Evolutionary conservation across 2,888 invertebrate genomes (phyloP), one percentile per base, ranked within the genome.

Genomic region (Hirtodrosophila duncani): DNA sequence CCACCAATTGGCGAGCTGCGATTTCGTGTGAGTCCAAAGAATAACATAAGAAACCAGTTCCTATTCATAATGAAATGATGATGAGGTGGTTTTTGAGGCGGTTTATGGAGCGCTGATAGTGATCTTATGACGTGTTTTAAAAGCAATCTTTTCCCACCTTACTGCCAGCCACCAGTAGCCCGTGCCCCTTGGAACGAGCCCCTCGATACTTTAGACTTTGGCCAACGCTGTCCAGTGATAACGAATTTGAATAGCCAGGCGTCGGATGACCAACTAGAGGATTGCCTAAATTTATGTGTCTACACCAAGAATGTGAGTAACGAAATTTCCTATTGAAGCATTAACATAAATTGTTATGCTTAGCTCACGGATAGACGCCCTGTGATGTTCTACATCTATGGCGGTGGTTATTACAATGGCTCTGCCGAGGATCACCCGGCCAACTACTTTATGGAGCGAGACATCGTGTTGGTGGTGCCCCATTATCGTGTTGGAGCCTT

Each of bases 401-500:
- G 88, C 0, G 88, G 88, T 6, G 87, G 84, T 11, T 87, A 85
- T 53, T 81, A 83, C 42, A 84, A 85, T 63, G 87, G 88, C 16
- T 82, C 85, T 1, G 67, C 87, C 3, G 52, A 69, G 9, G 78
- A 84, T 61, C 85, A 84, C 68, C 85, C 87, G 7, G 85, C 88
- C 3, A 63, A 84, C 46, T 85, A 86, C 68, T 69, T 88, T 2
- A 70, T 88, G 6, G 89, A 89, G 64, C 78, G 85, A 18, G 88
- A 89, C 57, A 81, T 89, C 8, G 84, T 89, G 1, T 67, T 89
- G 3, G 89, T 89, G 1, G 88, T 88, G 8, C 82, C 87, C 3
- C 88, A 89, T 59, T 89, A 88, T 74, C 82, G 89, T 3, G 70
- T 89, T 1, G 89, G 89, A 13, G 88, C 88, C 2, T 75, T 89